These are phyloP conservation scores for Astropecten irregularis DNA, from an alignment of 53 echinoderm and acorn worm species.

Conservation along the genomic window DNA sequence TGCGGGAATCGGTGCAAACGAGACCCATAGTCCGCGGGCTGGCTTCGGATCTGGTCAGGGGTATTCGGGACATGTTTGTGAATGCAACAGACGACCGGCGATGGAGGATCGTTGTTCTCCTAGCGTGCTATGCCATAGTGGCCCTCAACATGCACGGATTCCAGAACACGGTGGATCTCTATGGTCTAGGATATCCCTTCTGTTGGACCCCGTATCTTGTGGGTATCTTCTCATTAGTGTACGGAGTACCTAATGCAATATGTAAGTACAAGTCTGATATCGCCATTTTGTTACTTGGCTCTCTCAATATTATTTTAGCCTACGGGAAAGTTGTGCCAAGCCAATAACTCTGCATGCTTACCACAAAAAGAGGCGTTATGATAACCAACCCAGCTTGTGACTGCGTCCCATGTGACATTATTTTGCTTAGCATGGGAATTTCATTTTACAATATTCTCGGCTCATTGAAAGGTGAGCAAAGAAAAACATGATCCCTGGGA, in stretches of 20 bases:
- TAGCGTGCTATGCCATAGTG: neutral
- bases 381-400: no score
- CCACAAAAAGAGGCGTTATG: no score
- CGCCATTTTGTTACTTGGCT: no score
- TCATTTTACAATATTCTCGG: no score
- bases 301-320: no score
- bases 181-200: neutral
- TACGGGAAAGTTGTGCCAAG: no score
- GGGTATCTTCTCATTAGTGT: neutral
- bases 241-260: constrained; percentile 18
- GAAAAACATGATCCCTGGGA: no score
- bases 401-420: no score
- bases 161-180: constrained; percentile 21
- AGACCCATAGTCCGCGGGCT: neutral
- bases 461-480: no score
- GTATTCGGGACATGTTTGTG: neutral
- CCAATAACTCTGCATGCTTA: no score
- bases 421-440: no score
- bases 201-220: constrained; percentile 1
- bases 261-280: no score
- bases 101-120: neutral
- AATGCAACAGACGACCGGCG: neutral
- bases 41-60: neutral
- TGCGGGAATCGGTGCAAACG: neutral
- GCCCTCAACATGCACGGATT: neutral